Evolutionary conservation across 2,888 invertebrate species (phyloP).

Genomic region (Erebia ligea): DNA sequence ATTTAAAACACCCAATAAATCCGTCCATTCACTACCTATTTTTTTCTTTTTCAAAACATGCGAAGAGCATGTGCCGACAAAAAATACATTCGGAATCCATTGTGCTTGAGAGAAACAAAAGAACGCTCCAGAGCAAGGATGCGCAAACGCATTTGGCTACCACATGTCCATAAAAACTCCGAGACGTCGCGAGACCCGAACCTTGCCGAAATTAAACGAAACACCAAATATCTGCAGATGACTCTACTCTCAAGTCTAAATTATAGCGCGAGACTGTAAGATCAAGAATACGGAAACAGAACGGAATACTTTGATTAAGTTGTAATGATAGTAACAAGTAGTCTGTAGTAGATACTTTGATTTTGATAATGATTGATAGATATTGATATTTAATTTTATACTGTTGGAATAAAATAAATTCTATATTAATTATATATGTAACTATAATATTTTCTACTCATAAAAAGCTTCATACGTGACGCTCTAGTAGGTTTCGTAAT

Average conservation of each 20-base stretch:
- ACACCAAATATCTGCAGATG: slow-evolving; percentile 46
- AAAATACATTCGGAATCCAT: slow-evolving; percentile 54
- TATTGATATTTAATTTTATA: no score
- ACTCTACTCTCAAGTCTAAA: slow-evolving; percentile 36
- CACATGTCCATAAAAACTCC: slow-evolving; percentile 69
- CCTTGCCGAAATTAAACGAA: slow-evolving; percentile 55
- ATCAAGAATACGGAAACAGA: no score
- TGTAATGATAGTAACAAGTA: no score
- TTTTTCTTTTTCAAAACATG: slow-evolving; percentile 46
- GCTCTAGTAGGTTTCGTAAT: no score
- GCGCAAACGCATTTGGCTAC: slow-evolving; percentile 66
- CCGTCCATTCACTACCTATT: slow-evolving; percentile 49
- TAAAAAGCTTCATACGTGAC: no score
- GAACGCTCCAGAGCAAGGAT: slow-evolving; percentile 49
- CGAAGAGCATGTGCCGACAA: slow-evolving; percentile 52
- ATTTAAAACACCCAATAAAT: slow-evolving; percentile 46
- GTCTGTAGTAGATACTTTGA: no score
- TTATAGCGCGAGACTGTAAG: slow-evolving; percentile 35
- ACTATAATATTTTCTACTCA: no score
- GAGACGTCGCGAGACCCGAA: slow-evolving; percentile 51
- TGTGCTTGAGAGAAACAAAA: slow-evolving; percentile 51
- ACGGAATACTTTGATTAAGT: background rate
- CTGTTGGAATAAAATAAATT: no score
- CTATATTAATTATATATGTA: no score
- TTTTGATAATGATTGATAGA: no score